Base-by-base conservation (phyloP, 2,888 invertebrate species). In the Scotopteryx bipunctaria region DNA sequence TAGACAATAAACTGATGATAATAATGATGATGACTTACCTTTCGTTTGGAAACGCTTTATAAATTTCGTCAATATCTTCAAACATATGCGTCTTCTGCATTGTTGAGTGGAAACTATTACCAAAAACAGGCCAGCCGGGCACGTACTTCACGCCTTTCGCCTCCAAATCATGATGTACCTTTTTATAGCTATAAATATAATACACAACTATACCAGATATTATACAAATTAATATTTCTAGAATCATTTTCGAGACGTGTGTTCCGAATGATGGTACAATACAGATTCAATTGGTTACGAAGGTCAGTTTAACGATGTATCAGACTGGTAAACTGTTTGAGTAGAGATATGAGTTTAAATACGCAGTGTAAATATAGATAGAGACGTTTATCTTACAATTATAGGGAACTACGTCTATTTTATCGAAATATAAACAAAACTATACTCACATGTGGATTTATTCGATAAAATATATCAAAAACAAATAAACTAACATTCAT, bases 21-120 rank as follows among this genome's bases (percentile, higher is more conserved):
- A n/a, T n/a, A n/a, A n/a, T n/a, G n/a, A n/a, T n/a, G n/a, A 31
- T 17, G 23, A 67, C 74, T 66, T 49, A 82, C 83, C 66, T 79
- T 56, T 86, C 86, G 48, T 74, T 70, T 0, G 86, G 86, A 38
- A 79, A 86, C 2, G 79, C 74, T n/a, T 56, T 72, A 38, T 86
- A 82, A 0, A 82, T 64, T 0, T 52, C 63, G 45, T 78, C 68
- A 0, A 84, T 6, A 37, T 86, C 86, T 1, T 82, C 73, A 11
- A 73, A 4, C 1, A 74, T 14, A 59, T 88, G 87, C 3, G 46
- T 64, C 41, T 50, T 79, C 15, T 61, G 4, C 2, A 82, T 63
- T 0, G 72, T 71, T 31, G 74, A 71, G 0, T 56, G 45, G 0
- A 73, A 44, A 0, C 58, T 50, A 33, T 88, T 87, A 0, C 90